Base-by-base conservation (phyloP, 2,888 invertebrate species). In the Scaptomyza polygonia region DNA sequence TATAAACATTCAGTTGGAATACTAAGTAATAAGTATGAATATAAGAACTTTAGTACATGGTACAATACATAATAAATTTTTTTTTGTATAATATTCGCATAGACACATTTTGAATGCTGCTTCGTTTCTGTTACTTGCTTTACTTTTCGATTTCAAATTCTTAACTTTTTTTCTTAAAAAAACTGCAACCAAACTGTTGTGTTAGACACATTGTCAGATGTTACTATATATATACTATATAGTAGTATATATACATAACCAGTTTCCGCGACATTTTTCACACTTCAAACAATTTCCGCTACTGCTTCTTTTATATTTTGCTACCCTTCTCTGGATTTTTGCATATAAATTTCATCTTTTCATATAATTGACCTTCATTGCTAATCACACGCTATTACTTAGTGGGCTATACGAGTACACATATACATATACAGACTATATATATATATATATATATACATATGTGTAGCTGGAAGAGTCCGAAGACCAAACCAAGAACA, bases 361-460 rank as follows among this genome's bases (percentile, higher is more conserved):
- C 72, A 82, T 78, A 88, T 86, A 86, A 86, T 86, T 86, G 85
- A 86, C 85, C 88, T 88, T 86, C 88, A 86, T 86, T 86, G 79
- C 88, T 86, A 88, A 86, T 86, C 85, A 86, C 85, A 84, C 85
- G 79, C 81, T 85, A 81, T 64, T 77, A 79, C 62, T 65, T 73
- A 67, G 42, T 67, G 67, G 53, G 59, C 57, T 55, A 57, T 49
- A 71, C 59, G 45, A 65, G 65, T 70, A 70, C 76, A 39, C 39
- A 39, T 16, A 39, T 16, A 39, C 39, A 39, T 3, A 36, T 16
- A 14, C 14, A 36, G 8, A 8, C 34, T 5, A n/a, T 34, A 7
- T 32, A 4, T 74, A 27, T 44, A 16, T 14, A 6, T 53, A 14
- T 29, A 14, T 44, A 29, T 44, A 16, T 14, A 6, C 47, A 14